Evolutionary conservation across 2,888 invertebrate genomes (phyloP).

Genomic region (Drosophila neonasuta): DNA sequence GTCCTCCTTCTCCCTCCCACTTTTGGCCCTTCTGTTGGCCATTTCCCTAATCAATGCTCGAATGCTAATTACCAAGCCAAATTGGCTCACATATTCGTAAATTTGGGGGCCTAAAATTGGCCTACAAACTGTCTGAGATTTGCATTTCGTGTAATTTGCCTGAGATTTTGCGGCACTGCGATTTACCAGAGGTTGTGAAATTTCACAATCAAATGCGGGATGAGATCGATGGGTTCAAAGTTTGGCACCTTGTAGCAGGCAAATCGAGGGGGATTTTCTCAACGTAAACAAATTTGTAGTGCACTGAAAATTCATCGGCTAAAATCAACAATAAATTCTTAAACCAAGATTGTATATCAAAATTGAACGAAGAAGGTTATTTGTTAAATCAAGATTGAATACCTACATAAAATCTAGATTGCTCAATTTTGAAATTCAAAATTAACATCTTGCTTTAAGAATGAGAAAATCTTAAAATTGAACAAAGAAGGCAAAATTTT

Average conservation of each 20-base stretch:
- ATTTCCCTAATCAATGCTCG: conserved; percentile 26
- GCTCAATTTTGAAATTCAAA: too few relatives aligned
- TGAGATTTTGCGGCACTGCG: conserved; percentile 35
- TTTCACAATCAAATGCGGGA: neutral
- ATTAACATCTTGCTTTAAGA: too few relatives aligned
- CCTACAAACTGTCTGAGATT: conserved; percentile 26
- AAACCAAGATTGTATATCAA: too few relatives aligned
- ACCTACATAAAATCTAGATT: too few relatives aligned
- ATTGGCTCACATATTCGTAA: conserved; percentile 33
- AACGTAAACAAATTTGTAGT: neutral
- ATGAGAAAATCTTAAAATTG: too few relatives aligned
- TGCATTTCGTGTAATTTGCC: conserved; percentile 46
- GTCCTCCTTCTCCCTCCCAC: neutral
- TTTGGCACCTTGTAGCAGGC: neutral
- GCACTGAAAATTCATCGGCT: neutral
- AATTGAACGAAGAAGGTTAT: too few relatives aligned
- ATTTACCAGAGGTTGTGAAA: conserved; percentile 22
- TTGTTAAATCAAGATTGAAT: too few relatives aligned
- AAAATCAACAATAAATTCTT: too few relatives aligned
- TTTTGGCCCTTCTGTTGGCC: conserved; percentile 1
- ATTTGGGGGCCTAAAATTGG: conserved; percentile 14
- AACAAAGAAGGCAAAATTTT: too few relatives aligned
- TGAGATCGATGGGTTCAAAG: neutral
- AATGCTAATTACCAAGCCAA: conserved; percentile 50
- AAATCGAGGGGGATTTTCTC: neutral